Base-by-base conservation (phyloP, 2,797 vertebrate species). In the Chelonia mydas region DNA sequence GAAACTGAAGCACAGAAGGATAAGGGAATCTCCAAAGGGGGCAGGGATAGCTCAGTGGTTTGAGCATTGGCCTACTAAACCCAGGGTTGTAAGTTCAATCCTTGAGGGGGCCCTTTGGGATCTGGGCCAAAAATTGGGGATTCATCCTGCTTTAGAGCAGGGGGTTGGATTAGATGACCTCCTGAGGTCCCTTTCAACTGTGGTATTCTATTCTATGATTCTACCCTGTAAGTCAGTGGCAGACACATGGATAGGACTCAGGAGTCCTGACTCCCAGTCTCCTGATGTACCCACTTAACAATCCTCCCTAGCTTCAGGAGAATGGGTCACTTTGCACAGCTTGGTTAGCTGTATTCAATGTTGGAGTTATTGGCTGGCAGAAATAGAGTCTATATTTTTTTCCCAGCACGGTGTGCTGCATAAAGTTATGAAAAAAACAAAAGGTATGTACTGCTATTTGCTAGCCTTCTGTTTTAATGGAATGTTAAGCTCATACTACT, bases 401-500 rank as follows among this genome's bases (percentile, higher is more conserved):
- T 95, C 25, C 2, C 84, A 90, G 72, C 11, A 80, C 37, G 94
- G 50, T 65, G 41, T 41, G 41, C 76, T 91, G 23, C 83, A 65
- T 5, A 3, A 1, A 57, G 37, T 21, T 27, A 89, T 82, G 68
- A 88, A 95, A 95, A 88, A 95, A 95, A 83, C 5, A 45, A 90
- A 84, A 79, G 31, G 87, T 47, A 81, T 80, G 90, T 15, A 5
- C 74, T 83, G 76, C 82, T 77, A 51, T 57, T 93, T 95, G 87
- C 19, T 50, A 93, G 81, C 47, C 49, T 45, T 93, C 91, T 92
- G 4, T 90, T 95, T 92, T 90, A 97, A 93, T 87, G 90, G 87
- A 94, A 82, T 89, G 94, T 94, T 95, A 96, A 96, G 86, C 84
- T 96, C 96, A 94, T 94, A 91, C 37, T 49, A 57, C 16, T 4